Evolutionary conservation across 2,797 vertebrate species (phyloP).

Genomic region (Enteromius treurensis): DNA sequence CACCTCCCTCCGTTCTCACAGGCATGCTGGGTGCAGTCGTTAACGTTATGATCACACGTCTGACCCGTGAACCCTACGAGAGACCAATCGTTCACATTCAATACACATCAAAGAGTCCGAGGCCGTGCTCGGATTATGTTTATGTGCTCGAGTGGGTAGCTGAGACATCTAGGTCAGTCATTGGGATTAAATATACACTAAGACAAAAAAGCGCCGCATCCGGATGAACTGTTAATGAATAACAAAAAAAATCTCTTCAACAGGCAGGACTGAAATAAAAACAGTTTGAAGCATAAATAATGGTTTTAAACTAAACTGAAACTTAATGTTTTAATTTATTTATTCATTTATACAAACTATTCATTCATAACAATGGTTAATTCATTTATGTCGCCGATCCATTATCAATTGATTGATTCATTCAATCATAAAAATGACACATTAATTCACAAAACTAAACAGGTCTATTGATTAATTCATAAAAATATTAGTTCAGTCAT

Average conservation of each 20-base stretch:
- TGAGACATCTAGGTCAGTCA: conserved; percentile 24
- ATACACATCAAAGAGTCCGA: conserved; percentile 32
- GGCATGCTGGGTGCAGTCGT: conserved; percentile 89
- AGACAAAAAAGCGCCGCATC: conserved; percentile 20
- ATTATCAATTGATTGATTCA: too few relatives aligned
- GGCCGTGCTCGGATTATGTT: not conserved
- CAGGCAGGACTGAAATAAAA: not conserved
- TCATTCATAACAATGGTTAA: too few relatives aligned
- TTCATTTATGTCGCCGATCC: too few relatives aligned
- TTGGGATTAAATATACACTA: conserved; percentile 55
- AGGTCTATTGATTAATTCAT: too few relatives aligned
- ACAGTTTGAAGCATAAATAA: too few relatives aligned
- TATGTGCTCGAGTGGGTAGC: conserved; percentile 7
- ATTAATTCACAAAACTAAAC: too few relatives aligned
- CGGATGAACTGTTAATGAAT: conserved; percentile 57
- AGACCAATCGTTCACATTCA: conserved; percentile 3
- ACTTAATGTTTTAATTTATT: too few relatives aligned
- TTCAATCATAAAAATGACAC: too few relatives aligned
- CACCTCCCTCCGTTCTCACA: conserved; percentile 92
- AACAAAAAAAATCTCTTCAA: not conserved
- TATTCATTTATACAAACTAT: too few relatives aligned
- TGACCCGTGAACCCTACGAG: conserved; percentile 87
- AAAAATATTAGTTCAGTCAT: too few relatives aligned
- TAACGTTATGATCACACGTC: conserved; percentile 92
- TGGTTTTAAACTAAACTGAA: not conserved